phyloP scores from a whole-genome alignment of 2,113 vertebrate species.

The Centropristis striata region DNA sequence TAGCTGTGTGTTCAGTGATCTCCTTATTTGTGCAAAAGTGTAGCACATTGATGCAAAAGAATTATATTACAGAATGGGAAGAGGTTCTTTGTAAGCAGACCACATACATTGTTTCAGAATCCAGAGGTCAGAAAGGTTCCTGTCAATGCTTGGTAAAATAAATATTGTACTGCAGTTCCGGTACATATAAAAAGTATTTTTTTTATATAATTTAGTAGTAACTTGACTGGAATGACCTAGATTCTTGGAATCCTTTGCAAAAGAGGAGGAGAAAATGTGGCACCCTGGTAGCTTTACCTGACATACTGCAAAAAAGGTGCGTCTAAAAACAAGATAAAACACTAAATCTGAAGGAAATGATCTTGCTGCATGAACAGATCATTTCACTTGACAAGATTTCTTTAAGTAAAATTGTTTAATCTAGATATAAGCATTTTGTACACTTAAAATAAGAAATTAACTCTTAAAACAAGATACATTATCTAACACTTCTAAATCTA shows the following conservation, averaged over 20 bases:
- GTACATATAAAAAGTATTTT: conserved; percentile 39
- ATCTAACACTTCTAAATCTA: too few relatives aligned
- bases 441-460: too few relatives aligned
- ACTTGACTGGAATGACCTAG: conserved; percentile 47
- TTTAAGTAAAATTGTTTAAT: too few relatives aligned
- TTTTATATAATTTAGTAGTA: conserved; percentile 55
- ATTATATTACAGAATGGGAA: neutral
- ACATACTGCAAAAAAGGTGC: too few relatives aligned
- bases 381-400: too few relatives aligned
- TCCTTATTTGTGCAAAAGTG: neutral
- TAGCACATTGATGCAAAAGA: neutral
- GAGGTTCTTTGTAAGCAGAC: neutral
- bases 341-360: too few relatives aligned
- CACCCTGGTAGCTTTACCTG: too few relatives aligned
- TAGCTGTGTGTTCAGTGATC: neutral
- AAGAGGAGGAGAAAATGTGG: neutral
- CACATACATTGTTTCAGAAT: conserved; percentile 7
- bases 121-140: conserved; percentile 20
- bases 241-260: conserved; percentile 1
- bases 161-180: conserved; percentile 60
- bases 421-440: too few relatives aligned
- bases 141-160: conserved; percentile 21
- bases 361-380: too few relatives aligned
- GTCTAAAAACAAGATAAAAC: too few relatives aligned
- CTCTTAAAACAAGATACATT: too few relatives aligned